Evolutionary conservation across 2,797 vertebrate species (phyloP).

Genomic region (Helostoma temminkii): DNA sequence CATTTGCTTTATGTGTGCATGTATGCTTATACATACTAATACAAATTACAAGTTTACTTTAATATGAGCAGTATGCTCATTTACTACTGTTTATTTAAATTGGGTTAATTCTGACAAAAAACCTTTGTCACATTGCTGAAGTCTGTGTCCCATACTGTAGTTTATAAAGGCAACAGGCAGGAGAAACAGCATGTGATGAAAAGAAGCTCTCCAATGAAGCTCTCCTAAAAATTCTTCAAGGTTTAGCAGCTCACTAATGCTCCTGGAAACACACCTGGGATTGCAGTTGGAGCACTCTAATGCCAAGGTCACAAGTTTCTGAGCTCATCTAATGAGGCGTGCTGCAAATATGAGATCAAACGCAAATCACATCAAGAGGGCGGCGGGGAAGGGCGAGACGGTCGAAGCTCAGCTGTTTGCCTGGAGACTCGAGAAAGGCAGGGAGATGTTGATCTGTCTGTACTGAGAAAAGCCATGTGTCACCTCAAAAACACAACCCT

Average conservation of each 20-base stretch:
- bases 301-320: slow-evolving; percentile 44
- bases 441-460: slow-evolving; percentile 72
- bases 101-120: too few relatives aligned
- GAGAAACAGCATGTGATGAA: background rate
- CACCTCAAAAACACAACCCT: slow-evolving; percentile 63
- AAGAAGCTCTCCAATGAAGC: too few relatives aligned
- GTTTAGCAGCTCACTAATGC: background rate
- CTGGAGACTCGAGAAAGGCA: slow-evolving; percentile 70
- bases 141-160: too few relatives aligned
- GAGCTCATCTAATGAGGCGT: slow-evolving; percentile 23
- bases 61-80: too few relatives aligned
- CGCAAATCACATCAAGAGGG: slow-evolving; percentile 51
- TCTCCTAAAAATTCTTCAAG: background rate
- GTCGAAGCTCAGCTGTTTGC: slow-evolving; percentile 79
- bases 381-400: slow-evolving; percentile 39
- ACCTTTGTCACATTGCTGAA: too few relatives aligned
- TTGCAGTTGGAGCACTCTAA: background rate
- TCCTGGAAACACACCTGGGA: slow-evolving; percentile 2
- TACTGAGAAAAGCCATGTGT: slow-evolving; percentile 68
- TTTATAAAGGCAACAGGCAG: background rate
- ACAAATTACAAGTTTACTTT: too few relatives aligned
- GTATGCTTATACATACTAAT: slow-evolving; percentile 4
- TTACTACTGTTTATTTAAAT: too few relatives aligned
- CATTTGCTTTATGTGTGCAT: slow-evolving; percentile 13
- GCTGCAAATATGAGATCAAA: slow-evolving; percentile 52